Evolutionary conservation across 37 sponge, comb jelly and placozoan genomes (phyloP).

Genomic region (Haliclona indistincta): DNA sequence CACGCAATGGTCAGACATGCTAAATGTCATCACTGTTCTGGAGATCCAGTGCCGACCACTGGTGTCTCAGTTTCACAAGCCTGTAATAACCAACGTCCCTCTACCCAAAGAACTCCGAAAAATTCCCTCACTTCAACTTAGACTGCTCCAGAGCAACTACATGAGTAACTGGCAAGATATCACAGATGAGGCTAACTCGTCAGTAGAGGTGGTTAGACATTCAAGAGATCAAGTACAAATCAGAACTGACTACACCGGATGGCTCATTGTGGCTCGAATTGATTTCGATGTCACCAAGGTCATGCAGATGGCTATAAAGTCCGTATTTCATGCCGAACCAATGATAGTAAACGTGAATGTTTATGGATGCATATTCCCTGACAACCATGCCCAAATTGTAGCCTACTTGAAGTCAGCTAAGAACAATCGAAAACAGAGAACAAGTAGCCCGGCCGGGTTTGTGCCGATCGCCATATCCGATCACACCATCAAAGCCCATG

Average conservation of each 20-base stretch:
- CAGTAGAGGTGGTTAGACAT: neutral
- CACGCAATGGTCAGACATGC: slow-evolving; percentile 34
- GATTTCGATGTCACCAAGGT: slow-evolving; percentile 35
- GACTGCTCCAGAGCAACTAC: slow-evolving; percentile 54
- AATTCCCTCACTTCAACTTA: neutral
- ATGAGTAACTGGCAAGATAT: slow-evolving; percentile 58
- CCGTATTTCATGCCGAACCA: slow-evolving; percentile 21
- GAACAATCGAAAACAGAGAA: slow-evolving; percentile 6
- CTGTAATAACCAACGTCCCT: slow-evolving; percentile 5
- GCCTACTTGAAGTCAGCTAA: slow-evolving; percentile 28
- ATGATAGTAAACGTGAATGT: slow-evolving; percentile 14
- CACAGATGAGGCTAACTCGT: slow-evolving; percentile 20
- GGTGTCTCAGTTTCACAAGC: slow-evolving; percentile 14
- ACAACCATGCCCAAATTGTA: slow-evolving; percentile 33
- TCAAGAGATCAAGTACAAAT: slow-evolving; percentile 1
- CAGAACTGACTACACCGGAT: slow-evolving; percentile 26
- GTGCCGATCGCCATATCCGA: slow-evolving; percentile 36
- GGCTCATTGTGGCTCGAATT: slow-evolving; percentile 30
- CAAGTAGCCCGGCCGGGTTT: neutral
- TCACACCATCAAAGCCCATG: slow-evolving; percentile 47
- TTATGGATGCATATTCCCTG: slow-evolving; percentile 15
- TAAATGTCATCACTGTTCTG: slow-evolving; percentile 19
- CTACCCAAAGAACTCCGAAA: neutral
- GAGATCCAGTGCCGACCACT: slow-evolving; percentile 20
- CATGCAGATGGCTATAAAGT: slow-evolving; percentile 33